phyloP scores from a whole-genome alignment of 2,888 invertebrate species.

The Drosophila rellima region DNA sequence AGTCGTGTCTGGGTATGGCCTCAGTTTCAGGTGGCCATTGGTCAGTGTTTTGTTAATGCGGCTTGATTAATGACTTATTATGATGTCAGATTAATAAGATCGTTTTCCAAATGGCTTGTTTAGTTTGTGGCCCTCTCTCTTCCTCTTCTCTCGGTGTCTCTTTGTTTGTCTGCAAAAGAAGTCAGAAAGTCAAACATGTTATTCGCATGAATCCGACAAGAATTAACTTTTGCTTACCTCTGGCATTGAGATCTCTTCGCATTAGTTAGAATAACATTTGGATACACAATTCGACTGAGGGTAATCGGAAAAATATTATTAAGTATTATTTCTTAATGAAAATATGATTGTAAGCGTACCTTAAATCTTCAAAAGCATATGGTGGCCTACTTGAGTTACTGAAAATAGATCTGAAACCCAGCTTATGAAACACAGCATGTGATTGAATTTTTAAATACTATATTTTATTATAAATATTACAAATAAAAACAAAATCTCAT shows the following conservation, averaged over 20 bases:
- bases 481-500: constrained; percentile 80
- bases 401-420: background rate
- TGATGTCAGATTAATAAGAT: constrained; percentile 85
- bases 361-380: background rate
- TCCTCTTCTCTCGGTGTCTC: constrained; percentile 24
- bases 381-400: background rate
- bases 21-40: constrained; percentile 66
- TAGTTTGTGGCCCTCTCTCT: constrained; percentile 6
- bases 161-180: constrained; percentile 46
- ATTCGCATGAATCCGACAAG: constrained; percentile 49
- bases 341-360: constrained; percentile 12
- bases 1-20: constrained; percentile 56
- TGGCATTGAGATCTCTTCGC: constrained; percentile 41
- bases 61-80: constrained; percentile 84
- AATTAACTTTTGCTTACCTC: constrained; percentile 55
- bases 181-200: constrained; percentile 48
- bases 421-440: background rate
- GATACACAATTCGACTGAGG: background rate
- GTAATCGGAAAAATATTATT: constrained; percentile 29
- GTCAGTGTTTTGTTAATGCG: constrained; percentile 78
- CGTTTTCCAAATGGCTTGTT: constrained; percentile 77
- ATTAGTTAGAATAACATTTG: background rate
- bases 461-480: constrained; percentile 82
- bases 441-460: constrained; percentile 77
- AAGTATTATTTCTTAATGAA: background rate